phyloP scores from a whole-genome alignment of 1,140 invertebrate species.

The Hyles vespertilio region DNA sequence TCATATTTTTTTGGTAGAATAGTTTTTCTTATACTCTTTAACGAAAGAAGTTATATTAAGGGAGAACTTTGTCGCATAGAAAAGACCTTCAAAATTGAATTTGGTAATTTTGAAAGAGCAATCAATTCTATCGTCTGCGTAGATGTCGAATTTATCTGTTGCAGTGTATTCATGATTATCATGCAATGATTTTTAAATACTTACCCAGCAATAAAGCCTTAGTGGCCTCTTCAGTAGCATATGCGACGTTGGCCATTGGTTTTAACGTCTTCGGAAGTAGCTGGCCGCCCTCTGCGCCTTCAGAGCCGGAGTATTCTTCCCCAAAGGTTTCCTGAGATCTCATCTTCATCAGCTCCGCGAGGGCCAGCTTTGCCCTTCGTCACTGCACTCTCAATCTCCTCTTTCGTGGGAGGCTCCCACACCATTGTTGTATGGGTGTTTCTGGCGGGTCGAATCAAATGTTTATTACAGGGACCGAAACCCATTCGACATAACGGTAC shows the following conservation, averaged over 20 bases:
- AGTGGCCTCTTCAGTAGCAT: constrained; percentile 81
- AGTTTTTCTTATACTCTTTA: too few species aligned
- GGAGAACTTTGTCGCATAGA: too few species aligned
- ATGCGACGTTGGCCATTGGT: constrained; percentile 78
- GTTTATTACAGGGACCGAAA: too few species aligned
- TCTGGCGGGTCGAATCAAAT: constrained; percentile 16
- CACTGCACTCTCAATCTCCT: constrained; percentile 64
- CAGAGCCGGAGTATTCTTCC: constrained; percentile 78
- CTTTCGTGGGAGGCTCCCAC: constrained; percentile 38
- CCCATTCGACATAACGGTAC: too few species aligned
- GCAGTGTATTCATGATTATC: too few species aligned
- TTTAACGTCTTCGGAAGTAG: constrained; percentile 77
- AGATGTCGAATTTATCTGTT: too few species aligned
- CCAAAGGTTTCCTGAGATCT: constrained; percentile 69
- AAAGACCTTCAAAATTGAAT: too few species aligned
- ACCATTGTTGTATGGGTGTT: constrained; percentile 29
- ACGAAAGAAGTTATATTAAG: too few species aligned
- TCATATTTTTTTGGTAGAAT: too few species aligned
- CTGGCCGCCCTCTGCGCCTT: constrained; percentile 82
- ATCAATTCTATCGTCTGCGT: too few species aligned
- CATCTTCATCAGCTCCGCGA: constrained; percentile 73
- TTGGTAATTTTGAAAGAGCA: too few species aligned
- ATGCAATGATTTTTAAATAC: constrained; percentile 5
- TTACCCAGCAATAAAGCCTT: constrained; percentile 58
- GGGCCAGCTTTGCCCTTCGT: constrained; percentile 75